These are phyloP conservation scores for Oscheius sp. DNA, from an alignment of 1,140 invertebrate species.

Conservation along the genomic window DNA sequence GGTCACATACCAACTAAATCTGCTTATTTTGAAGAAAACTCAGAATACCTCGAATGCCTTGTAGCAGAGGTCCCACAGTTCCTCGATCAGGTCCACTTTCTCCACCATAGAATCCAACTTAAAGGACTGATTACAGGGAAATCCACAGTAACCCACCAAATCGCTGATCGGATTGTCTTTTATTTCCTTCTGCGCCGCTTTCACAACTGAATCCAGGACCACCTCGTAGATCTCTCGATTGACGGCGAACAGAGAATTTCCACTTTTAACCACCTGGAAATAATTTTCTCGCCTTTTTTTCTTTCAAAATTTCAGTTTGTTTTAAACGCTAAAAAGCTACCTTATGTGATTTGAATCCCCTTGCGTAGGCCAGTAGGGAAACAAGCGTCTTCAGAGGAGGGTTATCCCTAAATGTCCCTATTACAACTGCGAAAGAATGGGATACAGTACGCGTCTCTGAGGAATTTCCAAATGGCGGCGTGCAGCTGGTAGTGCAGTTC, in stretches of 20 bases:
- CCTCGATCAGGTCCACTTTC: neutral
- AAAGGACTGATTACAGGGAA: neutral
- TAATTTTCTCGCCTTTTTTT: neutral
- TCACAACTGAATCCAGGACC: neutral
- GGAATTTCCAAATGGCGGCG: conserved; percentile 28
- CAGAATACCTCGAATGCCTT: conserved; percentile 12
- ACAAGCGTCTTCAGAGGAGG: neutral
- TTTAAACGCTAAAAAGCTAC: neutral
- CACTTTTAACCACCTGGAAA: conserved; percentile 6
- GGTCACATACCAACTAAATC: conserved; percentile 5
- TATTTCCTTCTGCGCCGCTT: neutral
- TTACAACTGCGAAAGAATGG: neutral
- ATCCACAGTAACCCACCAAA: neutral
- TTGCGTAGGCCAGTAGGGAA: neutral
- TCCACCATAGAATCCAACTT: neutral
- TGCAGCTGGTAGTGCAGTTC: conserved; percentile 39
- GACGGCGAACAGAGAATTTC: conserved; percentile 6
- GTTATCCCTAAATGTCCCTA: neutral
- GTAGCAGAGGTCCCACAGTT: conserved; percentile 6
- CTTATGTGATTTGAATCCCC: neutral
- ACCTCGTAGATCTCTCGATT: conserved; percentile 1
- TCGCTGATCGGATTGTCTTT: neutral
- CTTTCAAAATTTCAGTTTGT: neutral
- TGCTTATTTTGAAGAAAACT: neutral
- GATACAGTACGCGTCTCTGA: neutral